Percentiles rank a stretch among this genome's conserved stretches.
phyloP scores from a whole-genome alignment of 2,888 invertebrate genomes.

The Oxycera nigricornis region DNA sequence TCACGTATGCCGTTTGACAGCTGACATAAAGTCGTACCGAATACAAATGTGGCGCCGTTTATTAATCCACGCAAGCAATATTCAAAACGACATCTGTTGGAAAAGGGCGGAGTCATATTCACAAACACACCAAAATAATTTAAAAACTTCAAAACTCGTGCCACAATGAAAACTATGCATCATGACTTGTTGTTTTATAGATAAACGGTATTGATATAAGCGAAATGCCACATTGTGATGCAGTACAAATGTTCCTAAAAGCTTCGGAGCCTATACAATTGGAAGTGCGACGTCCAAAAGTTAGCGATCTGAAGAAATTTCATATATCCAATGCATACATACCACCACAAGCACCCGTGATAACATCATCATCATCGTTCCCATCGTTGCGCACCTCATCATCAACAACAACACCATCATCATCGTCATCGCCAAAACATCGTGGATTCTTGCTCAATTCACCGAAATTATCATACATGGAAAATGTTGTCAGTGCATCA shows the following conservation, averaged over 20 bases:
- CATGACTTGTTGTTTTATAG: too few relatives aligned
- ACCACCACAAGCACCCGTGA: neutral
- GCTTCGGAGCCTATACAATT: constrained; percentile 69
- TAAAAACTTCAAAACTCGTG: too few relatives aligned
- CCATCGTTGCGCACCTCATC: constrained; percentile 28
- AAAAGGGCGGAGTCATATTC: too few relatives aligned
- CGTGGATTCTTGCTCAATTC: neutral
- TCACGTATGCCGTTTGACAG: too few relatives aligned
- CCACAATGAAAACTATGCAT: too few relatives aligned
- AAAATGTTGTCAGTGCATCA: neutral
- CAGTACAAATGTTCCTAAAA: constrained; percentile 67
- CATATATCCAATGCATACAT: constrained; percentile 41
- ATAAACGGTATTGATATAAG: constrained; percentile 70
- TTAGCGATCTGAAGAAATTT: constrained; percentile 26
- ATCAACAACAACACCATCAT: neutral
- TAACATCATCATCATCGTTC: constrained; percentile 6
- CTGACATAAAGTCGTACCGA: too few relatives aligned
- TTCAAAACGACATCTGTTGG: too few relatives aligned
- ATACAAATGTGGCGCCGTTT: too few relatives aligned
- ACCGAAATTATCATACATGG: neutral
- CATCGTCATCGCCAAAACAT: neutral
- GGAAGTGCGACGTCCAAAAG: constrained; percentile 65
- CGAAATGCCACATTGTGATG: constrained; percentile 68
- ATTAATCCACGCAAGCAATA: too few relatives aligned
- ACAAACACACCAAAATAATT: too few relatives aligned